A percentile compares a stretch with the other conserved stretches of the same genome.
Conservation (phyloP, 2,797 vertebrate genomes). For the Acanthurus lineatus region DNA sequence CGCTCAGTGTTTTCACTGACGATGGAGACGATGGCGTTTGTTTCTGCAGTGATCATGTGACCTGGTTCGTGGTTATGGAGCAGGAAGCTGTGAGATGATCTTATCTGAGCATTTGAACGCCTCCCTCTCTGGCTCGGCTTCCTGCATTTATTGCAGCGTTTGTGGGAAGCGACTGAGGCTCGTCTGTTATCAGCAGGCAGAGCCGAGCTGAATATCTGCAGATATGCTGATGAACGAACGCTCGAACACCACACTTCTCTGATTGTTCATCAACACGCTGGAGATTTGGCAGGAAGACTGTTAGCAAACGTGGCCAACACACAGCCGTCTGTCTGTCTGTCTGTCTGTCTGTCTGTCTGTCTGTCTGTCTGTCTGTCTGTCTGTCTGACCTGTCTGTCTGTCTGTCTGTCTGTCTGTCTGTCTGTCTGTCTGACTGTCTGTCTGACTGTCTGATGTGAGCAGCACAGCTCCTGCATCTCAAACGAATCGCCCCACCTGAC, state of each 20-base stretch:
- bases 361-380: too few species aligned
- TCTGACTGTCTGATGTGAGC: too few species aligned
- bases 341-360: too few species aligned
- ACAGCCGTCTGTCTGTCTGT: background rate
- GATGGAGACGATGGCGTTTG: background rate
- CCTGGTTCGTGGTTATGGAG: too few species aligned
- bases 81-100: background rate
- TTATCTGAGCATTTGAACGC: background rate
- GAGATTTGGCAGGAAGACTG: slow-evolving; percentile 1
- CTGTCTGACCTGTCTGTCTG: too few species aligned
- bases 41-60: background rate
- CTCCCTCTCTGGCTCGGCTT: background rate
- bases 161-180: background rate
- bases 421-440: too few species aligned
- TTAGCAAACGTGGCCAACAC: background rate
- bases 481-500: background rate
- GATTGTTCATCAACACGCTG: background rate
- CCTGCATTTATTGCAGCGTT: slow-evolving; percentile 5
- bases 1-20: too few species aligned
- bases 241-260: slow-evolving; percentile 5
- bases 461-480: too few species aligned
- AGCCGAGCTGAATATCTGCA: slow-evolving; percentile 5
- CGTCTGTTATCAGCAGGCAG: background rate
- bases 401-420: too few species aligned
- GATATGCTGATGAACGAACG: background rate